phyloP scores from a whole-genome alignment of 2,113 vertebrate genomes.

The Labeo catla region DNA sequence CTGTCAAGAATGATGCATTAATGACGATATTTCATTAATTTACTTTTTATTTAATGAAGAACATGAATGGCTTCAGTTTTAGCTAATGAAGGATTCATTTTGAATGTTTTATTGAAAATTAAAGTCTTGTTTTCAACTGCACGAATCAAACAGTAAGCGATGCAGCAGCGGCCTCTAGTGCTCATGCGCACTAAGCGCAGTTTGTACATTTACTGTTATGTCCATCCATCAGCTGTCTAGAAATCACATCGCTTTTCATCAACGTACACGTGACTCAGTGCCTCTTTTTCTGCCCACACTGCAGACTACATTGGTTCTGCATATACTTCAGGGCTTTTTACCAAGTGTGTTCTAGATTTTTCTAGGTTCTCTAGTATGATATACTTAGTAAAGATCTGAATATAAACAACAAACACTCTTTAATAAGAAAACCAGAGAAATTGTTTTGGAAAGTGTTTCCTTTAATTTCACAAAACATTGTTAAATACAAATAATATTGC shows the following conservation, averaged over 20 bases:
- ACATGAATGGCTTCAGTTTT: neutral
- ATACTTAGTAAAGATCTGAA: neutral
- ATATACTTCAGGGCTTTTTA: no score
- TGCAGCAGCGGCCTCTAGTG: neutral
- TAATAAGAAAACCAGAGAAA: neutral
- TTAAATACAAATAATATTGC: constrained; percentile 62
- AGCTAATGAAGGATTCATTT: neutral
- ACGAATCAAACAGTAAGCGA: neutral
- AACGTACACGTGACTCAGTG: no score
- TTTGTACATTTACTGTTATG: no score
- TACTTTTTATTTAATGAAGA: no score
- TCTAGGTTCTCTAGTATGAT: no score
- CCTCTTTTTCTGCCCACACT: no score
- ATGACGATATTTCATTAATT: neutral
- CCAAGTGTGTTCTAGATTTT: no score
- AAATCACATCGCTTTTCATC: no score
- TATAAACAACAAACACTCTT: neutral
- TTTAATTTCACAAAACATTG: constrained; percentile 64
- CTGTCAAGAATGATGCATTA: neutral
- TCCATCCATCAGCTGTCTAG: neutral
- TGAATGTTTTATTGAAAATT: neutral
- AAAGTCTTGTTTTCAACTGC: neutral
- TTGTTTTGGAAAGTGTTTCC: constrained; percentile 39
- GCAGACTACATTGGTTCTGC: no score
- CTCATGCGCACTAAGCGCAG: neutral